phyloP scores from a whole-genome alignment of 2,797 vertebrate genomes.

The Fistularia commersonii region DNA sequence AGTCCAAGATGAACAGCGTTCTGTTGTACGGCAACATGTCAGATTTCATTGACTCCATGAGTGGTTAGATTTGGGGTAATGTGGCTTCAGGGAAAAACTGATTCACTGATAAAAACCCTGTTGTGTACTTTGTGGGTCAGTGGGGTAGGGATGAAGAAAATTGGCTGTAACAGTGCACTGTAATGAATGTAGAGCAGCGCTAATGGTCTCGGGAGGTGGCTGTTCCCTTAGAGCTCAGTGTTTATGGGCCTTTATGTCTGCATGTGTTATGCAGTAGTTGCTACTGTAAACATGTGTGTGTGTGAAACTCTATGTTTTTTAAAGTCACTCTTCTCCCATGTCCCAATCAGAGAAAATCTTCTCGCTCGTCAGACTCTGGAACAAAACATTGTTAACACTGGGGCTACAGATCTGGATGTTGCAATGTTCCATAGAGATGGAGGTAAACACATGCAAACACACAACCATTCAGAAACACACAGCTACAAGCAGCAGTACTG shows the following conservation, averaged over 20 bases:
- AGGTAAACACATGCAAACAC: slow-evolving; percentile 69
- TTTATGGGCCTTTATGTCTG: slow-evolving; percentile 5
- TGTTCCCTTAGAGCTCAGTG: slow-evolving; percentile 34
- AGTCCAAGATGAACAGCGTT: neutral
- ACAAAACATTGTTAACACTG: slow-evolving; percentile 85
- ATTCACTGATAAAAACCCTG: slow-evolving; percentile 15
- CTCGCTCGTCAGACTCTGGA: slow-evolving; percentile 86
- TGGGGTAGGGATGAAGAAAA: slow-evolving; percentile 49
- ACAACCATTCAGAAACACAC: slow-evolving; percentile 2
- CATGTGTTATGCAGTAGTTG: neutral
- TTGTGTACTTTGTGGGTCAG: slow-evolving; percentile 53
- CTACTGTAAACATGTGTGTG: neutral
- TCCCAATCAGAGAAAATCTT: slow-evolving; percentile 84
- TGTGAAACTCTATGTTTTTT: slow-evolving; percentile 13
- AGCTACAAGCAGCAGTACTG: neutral
- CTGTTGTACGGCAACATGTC: neutral
- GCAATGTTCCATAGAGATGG: slow-evolving; percentile 97
- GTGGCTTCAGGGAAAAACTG: slow-evolving; percentile 28
- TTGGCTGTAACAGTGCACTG: slow-evolving; percentile 40
- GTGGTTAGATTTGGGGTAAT: slow-evolving; percentile 11
- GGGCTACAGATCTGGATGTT: slow-evolving; percentile 94
- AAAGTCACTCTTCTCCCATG: slow-evolving; percentile 14
- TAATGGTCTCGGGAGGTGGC: slow-evolving; percentile 49
- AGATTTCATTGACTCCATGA: slow-evolving; percentile 11
- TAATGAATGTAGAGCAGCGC: slow-evolving; percentile 54